These are phyloP conservation scores for Procavia capensis DNA, from an alignment of 2,113 vertebrate genomes.

Conservation along the genomic window DNA sequence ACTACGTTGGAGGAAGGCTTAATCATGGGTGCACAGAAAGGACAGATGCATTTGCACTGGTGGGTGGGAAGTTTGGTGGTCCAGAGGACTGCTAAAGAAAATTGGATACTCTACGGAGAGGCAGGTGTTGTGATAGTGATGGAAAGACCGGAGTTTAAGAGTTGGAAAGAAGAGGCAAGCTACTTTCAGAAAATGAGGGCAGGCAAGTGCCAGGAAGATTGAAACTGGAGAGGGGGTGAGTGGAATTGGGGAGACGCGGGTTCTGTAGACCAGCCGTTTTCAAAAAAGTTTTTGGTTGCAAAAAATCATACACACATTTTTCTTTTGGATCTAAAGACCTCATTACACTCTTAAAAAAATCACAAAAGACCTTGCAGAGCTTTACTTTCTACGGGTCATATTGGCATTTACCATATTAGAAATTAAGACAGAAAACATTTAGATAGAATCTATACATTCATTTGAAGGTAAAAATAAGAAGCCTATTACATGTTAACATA, in stretches of 20 bases:
- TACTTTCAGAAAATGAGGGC: not conserved
- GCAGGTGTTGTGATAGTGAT: not conserved
- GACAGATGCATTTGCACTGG: not conserved
- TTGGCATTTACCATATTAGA: not conserved
- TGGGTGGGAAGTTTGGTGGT: not conserved
- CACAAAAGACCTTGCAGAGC: not conserved
- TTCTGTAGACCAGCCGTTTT: not conserved
- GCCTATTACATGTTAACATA: not conserved
- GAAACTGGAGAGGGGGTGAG: not conserved
- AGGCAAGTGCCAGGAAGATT: not conserved
- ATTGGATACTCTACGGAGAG: not conserved
- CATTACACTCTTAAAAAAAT: conserved; percentile 9
- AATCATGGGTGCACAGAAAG: not conserved
- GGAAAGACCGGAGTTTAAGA: not conserved
- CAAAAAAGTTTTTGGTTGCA: not conserved
- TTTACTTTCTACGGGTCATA: not conserved
- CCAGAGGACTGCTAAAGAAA: not conserved
- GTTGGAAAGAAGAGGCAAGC: not conserved
- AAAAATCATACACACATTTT: not conserved
- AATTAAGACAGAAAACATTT: conserved; percentile 20
- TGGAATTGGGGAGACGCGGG: not conserved
- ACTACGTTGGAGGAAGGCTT: conserved; percentile 36
- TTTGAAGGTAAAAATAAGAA: conserved; percentile 61
- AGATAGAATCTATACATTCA: not conserved
- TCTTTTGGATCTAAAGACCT: not conserved